phyloP scores from a whole-genome alignment of 2,113 vertebrate genomes.

The Eolophus roseicapilla region DNA sequence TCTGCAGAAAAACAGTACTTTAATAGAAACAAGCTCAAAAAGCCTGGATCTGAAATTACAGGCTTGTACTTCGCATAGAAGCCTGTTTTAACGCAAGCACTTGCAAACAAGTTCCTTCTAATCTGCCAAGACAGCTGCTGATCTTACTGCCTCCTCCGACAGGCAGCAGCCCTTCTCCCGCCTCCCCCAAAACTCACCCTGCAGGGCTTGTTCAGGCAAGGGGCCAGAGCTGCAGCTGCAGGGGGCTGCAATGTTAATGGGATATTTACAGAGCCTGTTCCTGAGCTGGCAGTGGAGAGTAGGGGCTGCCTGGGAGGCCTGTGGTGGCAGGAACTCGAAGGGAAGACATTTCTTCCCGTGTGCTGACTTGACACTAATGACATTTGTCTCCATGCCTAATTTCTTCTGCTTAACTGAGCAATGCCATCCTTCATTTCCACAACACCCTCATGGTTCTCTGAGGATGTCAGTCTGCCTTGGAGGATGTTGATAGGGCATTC shows the following conservation, averaged over 20 bases:
- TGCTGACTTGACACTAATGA: neutral
- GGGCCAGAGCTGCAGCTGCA: slow-evolving; percentile 39
- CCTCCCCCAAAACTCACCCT: neutral
- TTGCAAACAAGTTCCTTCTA: slow-evolving; percentile 27
- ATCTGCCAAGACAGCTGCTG: slow-evolving; percentile 49
- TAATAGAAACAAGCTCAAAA: neutral
- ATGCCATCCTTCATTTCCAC: neutral
- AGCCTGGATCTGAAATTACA: slow-evolving; percentile 21
- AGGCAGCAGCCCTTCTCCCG: neutral
- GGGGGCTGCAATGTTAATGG: neutral
- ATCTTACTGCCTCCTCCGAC: neutral
- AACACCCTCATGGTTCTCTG: neutral
- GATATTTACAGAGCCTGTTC: neutral
- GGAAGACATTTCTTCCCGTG: neutral
- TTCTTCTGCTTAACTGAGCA: neutral
- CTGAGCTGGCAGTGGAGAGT: neutral
- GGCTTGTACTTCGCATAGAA: neutral
- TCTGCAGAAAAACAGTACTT: neutral
- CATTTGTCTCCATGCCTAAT: neutral
- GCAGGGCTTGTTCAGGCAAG: slow-evolving; percentile 27
- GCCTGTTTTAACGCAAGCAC: neutral
- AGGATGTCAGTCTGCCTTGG: neutral
- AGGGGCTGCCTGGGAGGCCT: neutral
- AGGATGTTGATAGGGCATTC: neutral
- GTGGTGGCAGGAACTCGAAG: neutral